Percentiles rank a stretch among this genome's conserved stretches.
These are phyloP conservation scores for Uropsilus gracilis DNA, from an alignment of 2,113 vertebrate genomes.

Conservation along the genomic window DNA sequence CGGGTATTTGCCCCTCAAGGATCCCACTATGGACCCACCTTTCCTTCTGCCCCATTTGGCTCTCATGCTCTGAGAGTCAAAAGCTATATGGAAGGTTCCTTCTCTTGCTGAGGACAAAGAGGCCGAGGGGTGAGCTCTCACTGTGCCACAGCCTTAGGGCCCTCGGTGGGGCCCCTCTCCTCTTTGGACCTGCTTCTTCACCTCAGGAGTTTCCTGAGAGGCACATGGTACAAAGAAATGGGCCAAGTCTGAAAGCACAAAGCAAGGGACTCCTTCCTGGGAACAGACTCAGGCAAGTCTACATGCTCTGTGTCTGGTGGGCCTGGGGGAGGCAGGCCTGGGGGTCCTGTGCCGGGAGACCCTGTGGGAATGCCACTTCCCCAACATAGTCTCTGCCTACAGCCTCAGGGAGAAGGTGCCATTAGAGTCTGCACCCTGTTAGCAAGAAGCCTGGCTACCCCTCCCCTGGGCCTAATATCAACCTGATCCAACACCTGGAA, in stretches of 20 bases:
- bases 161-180: too few relatives aligned
- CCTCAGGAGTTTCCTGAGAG: not conserved
- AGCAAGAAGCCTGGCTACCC: not conserved
- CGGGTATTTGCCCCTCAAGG: not conserved
- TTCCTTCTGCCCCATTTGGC: not conserved
- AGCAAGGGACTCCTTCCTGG: not conserved
- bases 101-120: not conserved
- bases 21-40: not conserved
- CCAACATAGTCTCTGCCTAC: not conserved
- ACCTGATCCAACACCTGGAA: not conserved
- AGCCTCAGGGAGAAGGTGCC: not conserved
- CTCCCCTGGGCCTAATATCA: not conserved
- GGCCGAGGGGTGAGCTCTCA: not conserved
- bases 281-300: not conserved
- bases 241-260: not conserved
- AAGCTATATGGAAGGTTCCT: not conserved
- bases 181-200: not conserved
- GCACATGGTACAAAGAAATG: not conserved
- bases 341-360: accelerated
- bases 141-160: accelerated
- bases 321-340: not conserved
- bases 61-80: not conserved
- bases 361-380: not conserved
- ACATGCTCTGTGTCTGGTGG: accelerated
- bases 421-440: not conserved